These are phyloP conservation scores for Diglossa brunneiventris DNA, from an alignment of 2,113 vertebrate species.

Conservation along the genomic window DNA sequence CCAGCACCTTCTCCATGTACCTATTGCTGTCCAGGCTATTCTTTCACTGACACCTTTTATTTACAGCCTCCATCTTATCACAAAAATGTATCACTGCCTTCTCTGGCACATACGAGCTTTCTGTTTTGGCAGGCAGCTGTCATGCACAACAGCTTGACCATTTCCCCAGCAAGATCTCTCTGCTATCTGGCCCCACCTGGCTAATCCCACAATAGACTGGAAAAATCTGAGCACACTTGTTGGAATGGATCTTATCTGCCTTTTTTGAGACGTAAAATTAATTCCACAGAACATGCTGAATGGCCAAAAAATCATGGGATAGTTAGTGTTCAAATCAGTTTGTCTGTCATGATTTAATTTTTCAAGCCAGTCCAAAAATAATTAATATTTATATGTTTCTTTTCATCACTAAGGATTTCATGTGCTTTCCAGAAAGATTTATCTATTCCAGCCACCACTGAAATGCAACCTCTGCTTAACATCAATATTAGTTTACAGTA, in stretches of 20 bases:
- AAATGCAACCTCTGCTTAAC: slow-evolving; percentile 3
- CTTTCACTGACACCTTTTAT: slow-evolving; percentile 25
- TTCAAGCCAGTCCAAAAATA: neutral
- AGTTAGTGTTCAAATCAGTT: neutral
- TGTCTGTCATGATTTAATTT: neutral
- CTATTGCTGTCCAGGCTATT: neutral
- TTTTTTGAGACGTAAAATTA: neutral
- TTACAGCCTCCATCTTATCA: neutral
- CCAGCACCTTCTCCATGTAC: neutral
- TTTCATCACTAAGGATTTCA: neutral
- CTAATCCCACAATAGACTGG: neutral
- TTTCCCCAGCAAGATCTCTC: neutral
- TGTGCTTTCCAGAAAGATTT: neutral
- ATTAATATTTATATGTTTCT: neutral
- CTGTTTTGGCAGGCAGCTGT: neutral
- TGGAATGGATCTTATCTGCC: neutral
- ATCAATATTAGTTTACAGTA: neutral
- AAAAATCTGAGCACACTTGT: neutral
- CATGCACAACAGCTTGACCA: neutral
- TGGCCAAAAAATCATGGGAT: neutral
- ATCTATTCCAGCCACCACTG: neutral
- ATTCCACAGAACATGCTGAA: neutral
- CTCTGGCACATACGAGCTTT: neutral
- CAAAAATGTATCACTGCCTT: neutral
- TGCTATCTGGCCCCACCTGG: neutral